Percentiles rank a stretch among this genome's conserved stretches.
Evolutionary conservation across 2,888 invertebrate genomes (phyloP).

Genomic region (Dione vanillae): DNA sequence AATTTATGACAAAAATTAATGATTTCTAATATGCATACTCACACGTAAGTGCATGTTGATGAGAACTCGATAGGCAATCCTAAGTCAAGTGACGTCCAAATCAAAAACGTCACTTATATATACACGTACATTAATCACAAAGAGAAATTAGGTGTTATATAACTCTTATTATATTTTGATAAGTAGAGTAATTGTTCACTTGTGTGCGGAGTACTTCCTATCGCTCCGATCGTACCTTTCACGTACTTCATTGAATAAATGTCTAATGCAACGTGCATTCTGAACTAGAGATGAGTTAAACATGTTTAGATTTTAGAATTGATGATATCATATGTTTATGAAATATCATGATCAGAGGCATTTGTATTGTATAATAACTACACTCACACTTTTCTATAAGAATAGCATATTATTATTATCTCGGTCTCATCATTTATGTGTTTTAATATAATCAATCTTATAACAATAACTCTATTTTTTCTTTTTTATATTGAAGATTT

Average conservation of each 20-base stretch:
- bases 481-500: background rate
- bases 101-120: slow-evolving; percentile 56
- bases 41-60: slow-evolving; percentile 36
- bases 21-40: slow-evolving; percentile 16
- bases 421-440: background rate
- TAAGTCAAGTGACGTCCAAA: slow-evolving; percentile 55
- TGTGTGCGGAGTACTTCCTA: slow-evolving; percentile 20
- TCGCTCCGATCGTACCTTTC: slow-evolving; percentile 2
- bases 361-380: slow-evolving; percentile 1
- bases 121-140: slow-evolving; percentile 57
- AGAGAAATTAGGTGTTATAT: slow-evolving; percentile 59
- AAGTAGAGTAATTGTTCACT: slow-evolving; percentile 52
- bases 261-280: slow-evolving; percentile 18
- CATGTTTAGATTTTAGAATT: slow-evolving; percentile 50
- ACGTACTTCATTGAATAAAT: slow-evolving; percentile 22
- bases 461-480: background rate
- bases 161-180: slow-evolving; percentile 52
- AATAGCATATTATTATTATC: background rate
- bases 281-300: slow-evolving; percentile 25
- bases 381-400: background rate
- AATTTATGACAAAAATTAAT: background rate
- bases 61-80: slow-evolving; percentile 5
- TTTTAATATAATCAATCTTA: background rate
- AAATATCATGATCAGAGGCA: slow-evolving; percentile 13
- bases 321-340: slow-evolving; percentile 55